Percentiles rank a stretch among this genome's conserved stretches.
Evolutionary conservation across 1,140 invertebrate species (phyloP).

Genomic region (Lepeophtheirus salmonis): DNA sequence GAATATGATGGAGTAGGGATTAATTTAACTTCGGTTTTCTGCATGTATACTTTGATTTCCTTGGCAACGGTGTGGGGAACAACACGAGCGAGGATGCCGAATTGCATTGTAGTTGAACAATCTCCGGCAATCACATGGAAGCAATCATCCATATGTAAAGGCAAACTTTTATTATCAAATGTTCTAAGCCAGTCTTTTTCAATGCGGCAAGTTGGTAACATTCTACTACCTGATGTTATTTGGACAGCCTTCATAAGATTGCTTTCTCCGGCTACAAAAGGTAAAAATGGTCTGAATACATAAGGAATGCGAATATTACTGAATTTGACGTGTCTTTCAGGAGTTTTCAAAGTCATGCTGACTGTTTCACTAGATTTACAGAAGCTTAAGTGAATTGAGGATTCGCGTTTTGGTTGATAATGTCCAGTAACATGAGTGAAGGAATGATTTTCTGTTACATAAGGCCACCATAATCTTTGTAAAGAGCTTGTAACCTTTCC

Average conservation of each 20-base stretch:
- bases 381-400: neutral
- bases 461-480: conserved; percentile 3
- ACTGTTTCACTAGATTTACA: neutral
- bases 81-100: conserved; percentile 7
- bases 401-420: neutral
- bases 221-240: neutral
- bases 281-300: neutral
- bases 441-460: conserved; percentile 2
- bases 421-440: neutral
- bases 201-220: neutral
- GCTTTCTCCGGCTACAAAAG: neutral
- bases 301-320: neutral
- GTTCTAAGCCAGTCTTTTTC: neutral
- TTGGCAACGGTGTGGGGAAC: neutral
- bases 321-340: conserved; percentile 1
- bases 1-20: conserved; percentile 8
- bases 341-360: neutral
- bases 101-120: conserved; percentile 6
- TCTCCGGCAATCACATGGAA: conserved; percentile 12
- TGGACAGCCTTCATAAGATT: neutral
- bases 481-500: neutral
- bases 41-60: conserved; percentile 5
- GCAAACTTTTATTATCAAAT: neutral
- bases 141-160: conserved; percentile 12
- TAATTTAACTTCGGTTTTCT: conserved; percentile 10